Evolutionary conservation across 2,797 vertebrate species (phyloP).

Genomic region (Amazonetta brasiliensis): DNA sequence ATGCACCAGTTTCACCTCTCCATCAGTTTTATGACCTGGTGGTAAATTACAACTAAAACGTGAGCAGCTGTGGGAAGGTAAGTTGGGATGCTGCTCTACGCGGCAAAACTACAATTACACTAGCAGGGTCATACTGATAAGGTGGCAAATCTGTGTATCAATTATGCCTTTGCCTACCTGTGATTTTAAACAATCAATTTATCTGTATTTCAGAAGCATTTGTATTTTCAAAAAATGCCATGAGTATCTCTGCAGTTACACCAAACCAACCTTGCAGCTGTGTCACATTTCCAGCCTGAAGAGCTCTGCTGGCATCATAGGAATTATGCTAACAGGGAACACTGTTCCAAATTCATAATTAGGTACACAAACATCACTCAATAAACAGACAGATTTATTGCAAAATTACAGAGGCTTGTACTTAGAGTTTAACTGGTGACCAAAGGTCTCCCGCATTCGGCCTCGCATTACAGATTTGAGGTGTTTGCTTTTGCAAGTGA

Average conservation of each 20-base stretch:
- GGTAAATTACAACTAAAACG: not conserved
- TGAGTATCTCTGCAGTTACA: not conserved
- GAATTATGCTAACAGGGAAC: not conserved
- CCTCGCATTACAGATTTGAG: not conserved
- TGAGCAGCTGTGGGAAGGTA: not conserved
- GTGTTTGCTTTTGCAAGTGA: not conserved
- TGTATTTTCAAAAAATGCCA: not conserved
- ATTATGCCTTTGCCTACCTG: not conserved
- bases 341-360: not conserved
- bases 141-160: not conserved
- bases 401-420: not conserved
- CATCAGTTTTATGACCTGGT: not conserved
- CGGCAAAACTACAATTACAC: not conserved
- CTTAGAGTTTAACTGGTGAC: not conserved
- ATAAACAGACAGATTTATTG: not conserved
- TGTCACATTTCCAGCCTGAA: not conserved
- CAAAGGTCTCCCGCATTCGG: not conserved
- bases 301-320: not conserved
- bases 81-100: not conserved
- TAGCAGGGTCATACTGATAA: not conserved
- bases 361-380: not conserved
- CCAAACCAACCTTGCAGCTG: not conserved
- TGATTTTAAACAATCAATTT: not conserved
- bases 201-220: not conserved
- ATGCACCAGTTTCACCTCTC: accelerated